Evolutionary conservation across 2,888 invertebrate genomes (phyloP), one percentile per base, ranked within the genome.

Genomic region (Desoria tigrina): DNA sequence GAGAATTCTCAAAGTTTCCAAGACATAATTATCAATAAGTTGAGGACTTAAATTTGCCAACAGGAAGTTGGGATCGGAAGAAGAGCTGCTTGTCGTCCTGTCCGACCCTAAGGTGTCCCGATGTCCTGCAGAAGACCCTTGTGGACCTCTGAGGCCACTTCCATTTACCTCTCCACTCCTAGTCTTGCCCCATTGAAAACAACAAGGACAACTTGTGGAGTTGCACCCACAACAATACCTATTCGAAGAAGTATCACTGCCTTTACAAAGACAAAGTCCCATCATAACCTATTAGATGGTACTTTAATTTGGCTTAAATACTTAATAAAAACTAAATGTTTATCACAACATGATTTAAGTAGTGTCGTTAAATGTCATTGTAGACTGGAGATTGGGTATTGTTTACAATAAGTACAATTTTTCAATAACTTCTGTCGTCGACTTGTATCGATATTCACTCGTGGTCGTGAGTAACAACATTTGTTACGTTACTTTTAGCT

Each of bases 251-350:
- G 61, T 60, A 51, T 57, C 49, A 60, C 27, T 28, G 64, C 87
- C 84, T 80, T 88, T 89, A 79, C 90, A 88, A 80, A 88, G 85
- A 81, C 90, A 90, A 81, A 85, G 83, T 80, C 91, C 91, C 90
- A 91, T 90, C 79, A 32, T 32, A 32, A 32, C 32, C 32, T 32
- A 32, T 11, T 32, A 7, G 11, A 32, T 4, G 32, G 4, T 32
- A 32, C 11, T 32, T 32, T 32, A 32, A 7, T 32, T 32, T 7
- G 32, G 32, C 32, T 11, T 7, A 11, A 7, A 11, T 11, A 32
- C 6, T 11, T 32, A 32, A 32, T 11, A 11, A n/a, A n/a, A 32
- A 32, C 32, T 32, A 32, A 32, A 32, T 32, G 32, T 32, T 32
- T 4, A 32, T 32, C 32, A 32, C 32, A 32, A 32, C 32, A 32